Percentiles rank a stretch among this genome's conserved stretches.
These are phyloP conservation scores for Tryphoninae sp. DNA, from an alignment of 2,888 invertebrate genomes.

Conservation along the genomic window DNA sequence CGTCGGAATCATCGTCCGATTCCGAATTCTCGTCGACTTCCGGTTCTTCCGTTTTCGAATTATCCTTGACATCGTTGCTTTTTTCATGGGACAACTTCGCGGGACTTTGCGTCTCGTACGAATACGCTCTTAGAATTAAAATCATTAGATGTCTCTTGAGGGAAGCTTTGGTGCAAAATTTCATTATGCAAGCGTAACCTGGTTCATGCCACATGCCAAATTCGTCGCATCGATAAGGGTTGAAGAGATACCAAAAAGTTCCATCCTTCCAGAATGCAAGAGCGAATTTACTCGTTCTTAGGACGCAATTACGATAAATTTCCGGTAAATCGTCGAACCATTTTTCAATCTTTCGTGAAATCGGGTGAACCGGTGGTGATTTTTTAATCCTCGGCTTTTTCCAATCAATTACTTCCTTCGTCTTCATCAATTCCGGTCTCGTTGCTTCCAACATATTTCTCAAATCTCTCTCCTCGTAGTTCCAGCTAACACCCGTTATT, in stretches of 20 bases:
- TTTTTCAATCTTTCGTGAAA: constrained; percentile 67
- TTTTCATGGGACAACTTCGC: constrained; percentile 26
- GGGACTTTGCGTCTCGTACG: constrained; percentile 58
- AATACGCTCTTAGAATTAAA: constrained; percentile 73
- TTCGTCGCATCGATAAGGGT: constrained; percentile 76
- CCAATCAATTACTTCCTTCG: constrained; percentile 66
- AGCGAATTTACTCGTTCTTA: constrained; percentile 72
- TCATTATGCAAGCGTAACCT: constrained; percentile 74
- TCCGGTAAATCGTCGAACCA: constrained; percentile 72
- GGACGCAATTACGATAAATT: constrained; percentile 72
- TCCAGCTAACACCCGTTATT: constrained; percentile 50
- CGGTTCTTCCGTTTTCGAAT: not conserved
- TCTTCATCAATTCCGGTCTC: constrained; percentile 71
- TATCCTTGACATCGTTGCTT: constrained; percentile 1
- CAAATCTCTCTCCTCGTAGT: constrained; percentile 68
- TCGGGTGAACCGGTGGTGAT: constrained; percentile 64
- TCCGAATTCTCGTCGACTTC: not conserved
- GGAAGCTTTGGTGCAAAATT: constrained; percentile 73
- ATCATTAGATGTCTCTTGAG: constrained; percentile 74
- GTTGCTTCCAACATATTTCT: constrained; percentile 48
- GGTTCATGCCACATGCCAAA: constrained; percentile 74
- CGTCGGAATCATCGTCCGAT: not conserved
- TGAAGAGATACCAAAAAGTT: constrained; percentile 76
- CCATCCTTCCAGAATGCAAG: constrained; percentile 77
- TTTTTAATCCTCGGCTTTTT: constrained; percentile 66